phyloP scores from a whole-genome alignment of 1,140 invertebrate genomes.

The Hypsibius dujardini region DNA sequence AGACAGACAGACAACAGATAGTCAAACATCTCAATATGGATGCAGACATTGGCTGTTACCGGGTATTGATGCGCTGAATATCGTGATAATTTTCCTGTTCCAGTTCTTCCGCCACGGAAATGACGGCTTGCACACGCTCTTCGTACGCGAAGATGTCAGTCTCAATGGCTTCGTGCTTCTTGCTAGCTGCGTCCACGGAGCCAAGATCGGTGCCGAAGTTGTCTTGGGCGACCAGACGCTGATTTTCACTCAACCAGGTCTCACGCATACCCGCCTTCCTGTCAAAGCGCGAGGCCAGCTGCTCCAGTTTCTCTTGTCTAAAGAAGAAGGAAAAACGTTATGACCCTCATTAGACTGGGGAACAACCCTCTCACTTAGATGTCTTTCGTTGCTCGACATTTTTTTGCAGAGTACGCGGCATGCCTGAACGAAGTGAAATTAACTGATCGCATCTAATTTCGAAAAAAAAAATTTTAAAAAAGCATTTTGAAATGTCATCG shows the following conservation, averaged over 20 bases:
- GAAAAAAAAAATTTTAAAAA: too few relatives aligned
- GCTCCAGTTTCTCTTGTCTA: constrained; percentile 94
- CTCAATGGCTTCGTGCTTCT: constrained; percentile 99
- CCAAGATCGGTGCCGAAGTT: constrained; percentile 96
- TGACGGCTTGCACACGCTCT: constrained; percentile 93
- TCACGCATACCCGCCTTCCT: constrained; percentile 97
- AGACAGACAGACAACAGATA: too few relatives aligned
- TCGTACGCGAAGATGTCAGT: constrained; percentile 99
- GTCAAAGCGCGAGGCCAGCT: constrained; percentile 93
- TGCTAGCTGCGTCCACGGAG: constrained; percentile 92
- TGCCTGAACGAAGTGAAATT: too few relatives aligned
- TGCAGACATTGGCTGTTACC: too few relatives aligned
- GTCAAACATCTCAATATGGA: too few relatives aligned
- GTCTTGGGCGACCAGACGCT: constrained; percentile 81
- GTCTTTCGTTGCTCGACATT: too few relatives aligned
- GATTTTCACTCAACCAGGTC: constrained; percentile 97
- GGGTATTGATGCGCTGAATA: constrained; percentile 79
- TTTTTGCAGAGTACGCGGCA: too few relatives aligned
- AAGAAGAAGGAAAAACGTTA: too few relatives aligned
- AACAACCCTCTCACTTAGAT: too few relatives aligned
- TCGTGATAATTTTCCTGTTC: constrained; percentile 96
- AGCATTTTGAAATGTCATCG: too few relatives aligned
- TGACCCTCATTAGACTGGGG: too few relatives aligned
- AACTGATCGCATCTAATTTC: too few relatives aligned
- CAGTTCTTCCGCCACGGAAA: constrained; percentile 85